phyloP scores from a whole-genome alignment of 2,888 invertebrate species.

The Nomada fabriciana region DNA sequence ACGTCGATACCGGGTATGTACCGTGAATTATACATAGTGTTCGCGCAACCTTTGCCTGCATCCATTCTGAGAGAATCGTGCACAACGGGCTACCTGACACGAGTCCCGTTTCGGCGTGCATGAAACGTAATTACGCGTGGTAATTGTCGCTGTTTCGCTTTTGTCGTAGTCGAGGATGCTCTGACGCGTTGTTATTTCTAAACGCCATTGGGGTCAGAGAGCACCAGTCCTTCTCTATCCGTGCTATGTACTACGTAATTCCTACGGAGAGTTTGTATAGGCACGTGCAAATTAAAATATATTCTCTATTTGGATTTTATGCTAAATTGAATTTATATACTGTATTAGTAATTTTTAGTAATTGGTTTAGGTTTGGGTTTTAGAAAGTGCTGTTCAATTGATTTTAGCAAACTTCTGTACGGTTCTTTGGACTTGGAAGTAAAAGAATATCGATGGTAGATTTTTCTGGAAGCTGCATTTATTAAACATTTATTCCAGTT shows the following conservation, averaged over 20 bases:
- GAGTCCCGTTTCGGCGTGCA: slow-evolving; percentile 40
- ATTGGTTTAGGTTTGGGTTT: too few species aligned
- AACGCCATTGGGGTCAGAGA: not conserved
- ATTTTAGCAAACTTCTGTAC: too few species aligned
- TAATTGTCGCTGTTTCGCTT: slow-evolving; percentile 25
- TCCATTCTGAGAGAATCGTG: slow-evolving; percentile 27
- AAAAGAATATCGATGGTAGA: too few species aligned
- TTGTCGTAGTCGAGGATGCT: not conserved
- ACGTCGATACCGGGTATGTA: slow-evolving; percentile 48
- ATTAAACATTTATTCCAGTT: too few species aligned
- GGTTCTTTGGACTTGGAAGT: too few species aligned
- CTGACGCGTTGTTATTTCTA: not conserved
- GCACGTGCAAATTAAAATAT: not conserved
- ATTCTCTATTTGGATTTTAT: not conserved
- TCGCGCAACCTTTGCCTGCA: slow-evolving; percentile 40
- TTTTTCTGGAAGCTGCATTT: too few species aligned
- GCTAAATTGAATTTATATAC: too few species aligned
- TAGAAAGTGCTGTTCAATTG: too few species aligned
- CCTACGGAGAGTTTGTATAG: too few species aligned
- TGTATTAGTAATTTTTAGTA: too few species aligned
- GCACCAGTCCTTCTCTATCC: too few species aligned
- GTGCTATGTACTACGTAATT: too few species aligned
- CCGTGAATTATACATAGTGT: slow-evolving; percentile 44
- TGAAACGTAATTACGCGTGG: slow-evolving; percentile 48
- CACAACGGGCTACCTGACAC: slow-evolving; percentile 35